Base-by-base conservation (phyloP, 2,888 invertebrate species). In the Gandaritis pyraliata region DNA sequence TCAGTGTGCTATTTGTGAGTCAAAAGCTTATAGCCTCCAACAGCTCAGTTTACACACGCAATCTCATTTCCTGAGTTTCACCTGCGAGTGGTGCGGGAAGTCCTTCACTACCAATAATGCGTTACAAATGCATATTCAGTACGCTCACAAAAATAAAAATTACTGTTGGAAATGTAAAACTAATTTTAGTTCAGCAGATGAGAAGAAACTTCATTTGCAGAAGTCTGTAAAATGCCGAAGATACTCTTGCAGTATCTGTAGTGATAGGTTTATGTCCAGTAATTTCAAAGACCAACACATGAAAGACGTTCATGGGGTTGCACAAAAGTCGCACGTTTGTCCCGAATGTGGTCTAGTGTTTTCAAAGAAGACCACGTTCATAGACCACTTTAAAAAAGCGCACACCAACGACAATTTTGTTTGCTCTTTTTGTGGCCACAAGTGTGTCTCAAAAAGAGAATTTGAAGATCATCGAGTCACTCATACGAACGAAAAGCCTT, bases 401-500 rank as follows among this genome's bases (percentile, higher is more conserved):
- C 90, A 90, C 41, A 90, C 89, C 0, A 85, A 88, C 48, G 87
- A 90, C 13, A 85, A 84, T 36, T 87, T 74, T 15, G 75, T 82
- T 0, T 91, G 91, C 59, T 79, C 87, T 0, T 86, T 83, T 56
- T 91, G 91, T 41, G 88, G 87, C 0, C 72, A 83, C 48, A 90
- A 88, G 50, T 90, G 88, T 55, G 83, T 82, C 7, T 82, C 86
- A 0, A 85, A 86, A 69, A 77, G 81, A 18, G 79, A 75, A 38
- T 71, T 88, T 6, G 83, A 86, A 18, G 87, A 93, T 11, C 94
- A 94, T 63, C 85, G 86, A 54, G 90, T 93, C 4, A 88, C 90
- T 0, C 94, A 94, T 67, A 93, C 93, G 4, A 89, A 90, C 66
- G 93, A 93, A 60, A 93, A 91, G 55, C 75, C 87, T 0, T 92